phyloP scores from a whole-genome alignment of 2,888 invertebrate species.

The Neria commutata region DNA sequence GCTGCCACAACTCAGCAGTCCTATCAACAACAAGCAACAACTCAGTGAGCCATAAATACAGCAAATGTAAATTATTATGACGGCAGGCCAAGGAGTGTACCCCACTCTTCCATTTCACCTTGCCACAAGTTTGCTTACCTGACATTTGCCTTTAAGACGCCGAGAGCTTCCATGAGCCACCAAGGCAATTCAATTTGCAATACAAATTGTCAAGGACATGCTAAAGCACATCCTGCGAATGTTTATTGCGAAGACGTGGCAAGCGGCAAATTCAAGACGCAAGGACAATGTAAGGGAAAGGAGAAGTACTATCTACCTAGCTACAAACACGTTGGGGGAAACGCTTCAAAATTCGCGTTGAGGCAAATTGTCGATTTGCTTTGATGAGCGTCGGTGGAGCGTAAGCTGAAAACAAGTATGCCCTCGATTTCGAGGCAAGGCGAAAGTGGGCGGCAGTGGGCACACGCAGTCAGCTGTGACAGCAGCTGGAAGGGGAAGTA shows the following conservation, averaged over 20 bases:
- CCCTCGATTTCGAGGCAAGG: neutral
- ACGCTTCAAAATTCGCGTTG: too few relatives aligned
- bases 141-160: too few relatives aligned
- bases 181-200: neutral
- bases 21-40: too few relatives aligned
- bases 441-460: neutral
- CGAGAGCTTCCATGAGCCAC: too few relatives aligned
- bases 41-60: neutral
- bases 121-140: too few relatives aligned
- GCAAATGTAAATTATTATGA: conserved; percentile 46
- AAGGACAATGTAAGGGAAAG: too few relatives aligned
- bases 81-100: conserved; percentile 28
- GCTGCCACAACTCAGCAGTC: too few relatives aligned
- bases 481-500: too few relatives aligned
- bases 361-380: neutral
- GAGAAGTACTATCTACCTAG: too few relatives aligned
- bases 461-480: neutral
- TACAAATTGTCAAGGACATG: conserved; percentile 5
- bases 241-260: neutral
- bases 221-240: neutral
- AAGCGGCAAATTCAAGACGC: too few relatives aligned
- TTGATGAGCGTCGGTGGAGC: neutral
- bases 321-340: too few relatives aligned
- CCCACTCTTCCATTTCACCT: too few relatives aligned
- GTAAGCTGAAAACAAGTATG: neutral